These are phyloP conservation scores for Unio delphinus DNA, from an alignment of 2,888 invertebrate species.

Conservation along the genomic window DNA sequence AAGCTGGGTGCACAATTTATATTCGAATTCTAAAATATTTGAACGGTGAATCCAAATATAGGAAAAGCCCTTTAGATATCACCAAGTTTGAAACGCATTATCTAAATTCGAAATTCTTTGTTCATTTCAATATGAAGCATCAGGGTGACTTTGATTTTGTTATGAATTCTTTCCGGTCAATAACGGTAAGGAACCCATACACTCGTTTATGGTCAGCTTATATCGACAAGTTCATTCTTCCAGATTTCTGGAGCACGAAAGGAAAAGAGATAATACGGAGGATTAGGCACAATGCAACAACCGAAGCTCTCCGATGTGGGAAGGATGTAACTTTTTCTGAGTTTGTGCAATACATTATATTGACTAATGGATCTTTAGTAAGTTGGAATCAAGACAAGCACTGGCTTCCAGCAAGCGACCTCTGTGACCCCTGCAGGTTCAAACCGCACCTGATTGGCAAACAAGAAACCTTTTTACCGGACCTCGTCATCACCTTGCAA, in stretches of 20 bases:
- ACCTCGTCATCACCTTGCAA: slow-evolving; percentile 28
- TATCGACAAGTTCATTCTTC: slow-evolving; percentile 49
- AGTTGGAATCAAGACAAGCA: slow-evolving; percentile 35
- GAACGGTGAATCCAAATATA: slow-evolving; percentile 24
- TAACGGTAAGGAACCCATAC: slow-evolving; percentile 48
- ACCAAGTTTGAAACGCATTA: slow-evolving; percentile 23
- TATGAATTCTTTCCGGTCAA: slow-evolving; percentile 20
- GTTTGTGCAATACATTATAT: slow-evolving; percentile 35
- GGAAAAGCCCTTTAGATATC: slow-evolving; percentile 23
- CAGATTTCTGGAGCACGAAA: slow-evolving; percentile 46
- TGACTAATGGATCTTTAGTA: slow-evolving; percentile 7
- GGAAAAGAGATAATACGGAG: slow-evolving; percentile 22
- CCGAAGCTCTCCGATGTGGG: slow-evolving; percentile 29
- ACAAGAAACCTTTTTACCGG: slow-evolving; percentile 40
- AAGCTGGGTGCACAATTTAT: slow-evolving; percentile 53
- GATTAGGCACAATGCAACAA: slow-evolving; percentile 8
- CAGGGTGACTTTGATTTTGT: slow-evolving; percentile 10
- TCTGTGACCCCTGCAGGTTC: slow-evolving; percentile 48
- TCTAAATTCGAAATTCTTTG: slow-evolving; percentile 1
- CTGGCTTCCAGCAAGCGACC: slow-evolving; percentile 42
- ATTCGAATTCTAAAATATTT: slow-evolving; percentile 41
- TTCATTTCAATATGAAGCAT: slow-evolving; percentile 1
- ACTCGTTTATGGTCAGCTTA: slow-evolving; percentile 50
- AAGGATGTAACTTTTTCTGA: slow-evolving; percentile 49
- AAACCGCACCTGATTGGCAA: slow-evolving; percentile 36